Base-by-base conservation (phyloP, 2,113 vertebrate genomes). In the Pituophis catenifer region DNA sequence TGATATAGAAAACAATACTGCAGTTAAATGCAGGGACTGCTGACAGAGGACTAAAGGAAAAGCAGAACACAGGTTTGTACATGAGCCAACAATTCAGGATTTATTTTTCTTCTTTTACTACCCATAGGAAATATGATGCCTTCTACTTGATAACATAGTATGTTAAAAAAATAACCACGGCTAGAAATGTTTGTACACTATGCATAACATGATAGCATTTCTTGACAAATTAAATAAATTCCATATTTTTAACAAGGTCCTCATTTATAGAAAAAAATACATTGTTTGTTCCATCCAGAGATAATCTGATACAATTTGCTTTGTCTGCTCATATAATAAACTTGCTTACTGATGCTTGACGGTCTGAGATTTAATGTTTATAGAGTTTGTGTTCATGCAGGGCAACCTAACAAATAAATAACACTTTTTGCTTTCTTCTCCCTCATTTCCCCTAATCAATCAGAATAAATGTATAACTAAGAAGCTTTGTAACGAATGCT, bases 271-370 rank as follows among this genome's bases (percentile, higher is more conserved):
- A 48, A 54, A n/a, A 81, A 33, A 75, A 94, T 13, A 88, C 50
- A 91, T 52, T 86, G n/a, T 90, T 92, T 89, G 87, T 3, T 9
- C 86, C 50, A 65, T 57, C 26, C 86, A 17, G 50, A 91, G 92
- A 95, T 91, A 95, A 94, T 1, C 13, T 26, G 91, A 86, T 57
- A 29, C 75, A 94, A n/a, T 92, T 95, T 89, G 90, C 50, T 58
- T 93, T n/a, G 62, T 92, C 50, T 21, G 48, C 5, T 50, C 75
- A 48, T 89, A 94, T 90, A 24, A 94, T 55, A 93, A 94, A 55
- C 11, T 59, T 93, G 86, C 87, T 52, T 92, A 62, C 87, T 89
- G 91, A 26, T 70, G 17, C 59, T 53, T 55, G 86, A 23, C 50
- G 44, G 50, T 75, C 24, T 70, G 91, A 92, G 59, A 52, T 55